Evolutionary conservation across 2,888 invertebrate genomes (phyloP).

Genomic region (Drosophila prolongata): DNA sequence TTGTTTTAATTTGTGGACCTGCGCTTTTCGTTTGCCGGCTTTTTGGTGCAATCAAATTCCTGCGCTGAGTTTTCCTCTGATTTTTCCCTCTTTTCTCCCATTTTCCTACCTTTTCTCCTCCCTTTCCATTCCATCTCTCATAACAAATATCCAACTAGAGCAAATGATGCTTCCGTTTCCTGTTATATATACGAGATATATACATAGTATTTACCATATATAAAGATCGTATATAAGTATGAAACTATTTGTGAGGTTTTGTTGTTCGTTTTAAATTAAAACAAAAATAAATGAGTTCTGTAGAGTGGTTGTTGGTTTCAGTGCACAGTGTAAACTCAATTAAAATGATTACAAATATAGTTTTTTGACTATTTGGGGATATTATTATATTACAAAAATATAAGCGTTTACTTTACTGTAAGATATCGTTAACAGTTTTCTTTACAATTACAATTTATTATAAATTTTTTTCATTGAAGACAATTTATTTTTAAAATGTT

Average conservation of each 20-base stretch:
- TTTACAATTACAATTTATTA: no score
- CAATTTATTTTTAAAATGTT: background rate
- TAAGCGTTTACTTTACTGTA: no score
- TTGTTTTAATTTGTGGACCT: constrained; percentile 50
- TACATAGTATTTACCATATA: constrained; percentile 3
- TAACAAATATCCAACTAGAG: constrained; percentile 10
- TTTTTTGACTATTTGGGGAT: no score
- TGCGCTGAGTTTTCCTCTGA: background rate
- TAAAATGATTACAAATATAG: background rate
- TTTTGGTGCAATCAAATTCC: constrained; percentile 41
- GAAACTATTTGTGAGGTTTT: constrained; percentile 11
- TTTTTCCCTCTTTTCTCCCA: background rate
- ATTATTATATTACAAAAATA: no score
- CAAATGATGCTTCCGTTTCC: constrained; percentile 45
- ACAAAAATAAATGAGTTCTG: constrained; percentile 52
- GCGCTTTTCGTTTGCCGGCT: constrained; percentile 76
- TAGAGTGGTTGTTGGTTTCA: background rate
- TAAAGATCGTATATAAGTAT: constrained; percentile 1
- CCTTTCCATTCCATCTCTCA: background rate
- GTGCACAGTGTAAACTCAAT: background rate
- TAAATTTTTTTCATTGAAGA: no score
- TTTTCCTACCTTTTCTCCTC: background rate
- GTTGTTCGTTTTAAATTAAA: constrained; percentile 33
- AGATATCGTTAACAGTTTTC: no score
- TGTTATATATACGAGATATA: constrained; percentile 11